These are phyloP conservation scores for Aethes cnicana DNA, from an alignment of 2,888 invertebrate species.

Conservation along the genomic window DNA sequence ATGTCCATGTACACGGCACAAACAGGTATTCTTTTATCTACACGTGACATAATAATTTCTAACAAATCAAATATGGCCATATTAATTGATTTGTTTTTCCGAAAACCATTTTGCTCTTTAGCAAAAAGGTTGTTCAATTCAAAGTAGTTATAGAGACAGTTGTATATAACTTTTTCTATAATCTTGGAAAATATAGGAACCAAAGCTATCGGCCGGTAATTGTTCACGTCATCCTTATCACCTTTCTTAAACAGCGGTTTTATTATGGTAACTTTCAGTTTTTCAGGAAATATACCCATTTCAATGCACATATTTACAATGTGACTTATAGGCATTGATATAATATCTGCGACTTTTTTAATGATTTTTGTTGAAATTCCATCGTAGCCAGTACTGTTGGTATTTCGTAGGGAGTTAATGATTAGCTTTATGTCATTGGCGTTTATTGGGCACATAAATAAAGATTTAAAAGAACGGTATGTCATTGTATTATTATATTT, in stretches of 20 bases:
- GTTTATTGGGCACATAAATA: slow-evolving; percentile 11
- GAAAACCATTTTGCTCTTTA: not conserved
- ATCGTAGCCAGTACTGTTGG: slow-evolving; percentile 3
- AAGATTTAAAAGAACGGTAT: not conserved
- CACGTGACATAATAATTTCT: not conserved
- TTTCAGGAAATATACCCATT: slow-evolving; percentile 10
- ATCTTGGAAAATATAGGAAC: slow-evolving; percentile 19
- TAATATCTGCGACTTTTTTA: slow-evolving; percentile 6
- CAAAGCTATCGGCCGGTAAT: slow-evolving; percentile 15
- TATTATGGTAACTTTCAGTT: slow-evolving; percentile 6
- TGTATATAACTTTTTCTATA: slow-evolving; percentile 17
- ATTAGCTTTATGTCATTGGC: not conserved
- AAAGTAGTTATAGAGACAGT: not conserved
- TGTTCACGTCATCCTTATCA: slow-evolving; percentile 1
- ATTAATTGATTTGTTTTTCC: not conserved
- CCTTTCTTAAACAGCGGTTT: slow-evolving; percentile 18
- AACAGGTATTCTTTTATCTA: not conserved
- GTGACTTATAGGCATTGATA: not conserved
- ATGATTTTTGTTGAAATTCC: slow-evolving; percentile 1
- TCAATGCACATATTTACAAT: slow-evolving; percentile 15
- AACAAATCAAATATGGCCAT: not conserved
- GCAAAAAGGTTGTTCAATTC: not conserved
- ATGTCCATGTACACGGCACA: not conserved
- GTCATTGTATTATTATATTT: not conserved
- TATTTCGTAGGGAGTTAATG: slow-evolving; percentile 6